Percentiles rank a stretch among this genome's conserved stretches.
These are phyloP conservation scores for Pseudorectes ferrugineus DNA, from an alignment of 2,113 vertebrate genomes.

Conservation along the genomic window DNA sequence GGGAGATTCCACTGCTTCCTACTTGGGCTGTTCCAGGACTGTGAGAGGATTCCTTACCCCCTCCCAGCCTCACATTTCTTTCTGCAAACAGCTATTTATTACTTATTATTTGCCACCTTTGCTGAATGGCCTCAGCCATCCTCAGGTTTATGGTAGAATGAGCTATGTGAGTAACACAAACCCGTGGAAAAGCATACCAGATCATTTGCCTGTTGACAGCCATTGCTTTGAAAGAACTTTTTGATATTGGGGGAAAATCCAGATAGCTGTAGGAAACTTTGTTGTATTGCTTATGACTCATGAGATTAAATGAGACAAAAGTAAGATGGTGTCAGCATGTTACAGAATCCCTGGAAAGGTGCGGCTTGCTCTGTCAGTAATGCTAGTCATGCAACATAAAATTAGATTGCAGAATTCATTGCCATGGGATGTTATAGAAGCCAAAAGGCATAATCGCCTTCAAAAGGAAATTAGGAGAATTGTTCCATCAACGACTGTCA, in stretches of 20 bases:
- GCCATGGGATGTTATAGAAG: background rate
- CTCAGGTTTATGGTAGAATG: background rate
- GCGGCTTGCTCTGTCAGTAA: background rate
- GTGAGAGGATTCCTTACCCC: background rate
- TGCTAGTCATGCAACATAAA: background rate
- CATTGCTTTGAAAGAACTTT: background rate
- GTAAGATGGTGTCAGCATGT: background rate
- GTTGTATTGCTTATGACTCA: background rate
- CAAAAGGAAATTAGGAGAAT: background rate
- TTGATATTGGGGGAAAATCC: background rate
- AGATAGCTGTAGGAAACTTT: background rate
- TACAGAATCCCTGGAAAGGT: conserved; percentile 4
- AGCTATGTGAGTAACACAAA: background rate
- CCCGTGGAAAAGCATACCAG: background rate
- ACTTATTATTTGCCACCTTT: background rate
- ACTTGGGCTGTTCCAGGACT: background rate
- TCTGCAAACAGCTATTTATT: background rate
- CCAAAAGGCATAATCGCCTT: background rate
- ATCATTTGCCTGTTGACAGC: background rate
- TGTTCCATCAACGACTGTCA: background rate
- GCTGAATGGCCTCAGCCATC: background rate
- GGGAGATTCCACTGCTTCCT: background rate
- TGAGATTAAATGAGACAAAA: background rate
- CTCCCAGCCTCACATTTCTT: background rate
- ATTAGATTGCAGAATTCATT: background rate